Conservation (phyloP, 92 coral and sea anemone genomes). For the Porites divaricata region DNA sequence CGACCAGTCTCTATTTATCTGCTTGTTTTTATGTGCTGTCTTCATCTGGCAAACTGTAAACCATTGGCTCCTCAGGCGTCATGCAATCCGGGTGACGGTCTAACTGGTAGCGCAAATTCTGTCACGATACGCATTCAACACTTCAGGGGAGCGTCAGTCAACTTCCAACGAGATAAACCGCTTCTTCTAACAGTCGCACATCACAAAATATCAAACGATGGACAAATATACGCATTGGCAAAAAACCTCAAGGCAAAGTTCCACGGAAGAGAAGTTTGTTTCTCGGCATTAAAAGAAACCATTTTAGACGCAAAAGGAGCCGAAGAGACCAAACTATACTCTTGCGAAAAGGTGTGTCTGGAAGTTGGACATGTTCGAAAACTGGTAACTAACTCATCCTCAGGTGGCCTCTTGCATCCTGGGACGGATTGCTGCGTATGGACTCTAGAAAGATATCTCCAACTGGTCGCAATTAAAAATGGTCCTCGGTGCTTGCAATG, state of each 20-base stretch:
- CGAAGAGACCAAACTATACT: slow-evolving; percentile 23
- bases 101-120: slow-evolving; percentile 7
- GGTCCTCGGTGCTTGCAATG: slow-evolving; percentile 60
- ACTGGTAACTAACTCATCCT: slow-evolving; percentile 54
- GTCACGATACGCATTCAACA: slow-evolving; percentile 27
- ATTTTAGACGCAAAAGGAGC: slow-evolving; percentile 53
- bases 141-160: slow-evolving; percentile 10
- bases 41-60: neutral
- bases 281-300: slow-evolving; percentile 46
- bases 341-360: slow-evolving; percentile 67
- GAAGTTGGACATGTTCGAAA: slow-evolving; percentile 13
- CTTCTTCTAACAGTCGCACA: neutral
- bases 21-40: neutral
- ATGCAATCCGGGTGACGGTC: slow-evolving; percentile 41
- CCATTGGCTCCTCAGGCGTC: neutral
- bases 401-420: slow-evolving; percentile 57
- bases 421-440: slow-evolving; percentile 63
- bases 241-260: slow-evolving; percentile 45
- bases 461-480: slow-evolving; percentile 38
- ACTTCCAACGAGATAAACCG: slow-evolving; percentile 25
- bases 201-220: slow-evolving; percentile 50
- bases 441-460: slow-evolving; percentile 44
- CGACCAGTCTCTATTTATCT: neutral
- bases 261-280: slow-evolving; percentile 58
- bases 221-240: slow-evolving; percentile 27